These are phyloP conservation scores for Psittacula cyanocephala DNA, from an alignment of 2,113 vertebrate genomes.

Conservation along the genomic window DNA sequence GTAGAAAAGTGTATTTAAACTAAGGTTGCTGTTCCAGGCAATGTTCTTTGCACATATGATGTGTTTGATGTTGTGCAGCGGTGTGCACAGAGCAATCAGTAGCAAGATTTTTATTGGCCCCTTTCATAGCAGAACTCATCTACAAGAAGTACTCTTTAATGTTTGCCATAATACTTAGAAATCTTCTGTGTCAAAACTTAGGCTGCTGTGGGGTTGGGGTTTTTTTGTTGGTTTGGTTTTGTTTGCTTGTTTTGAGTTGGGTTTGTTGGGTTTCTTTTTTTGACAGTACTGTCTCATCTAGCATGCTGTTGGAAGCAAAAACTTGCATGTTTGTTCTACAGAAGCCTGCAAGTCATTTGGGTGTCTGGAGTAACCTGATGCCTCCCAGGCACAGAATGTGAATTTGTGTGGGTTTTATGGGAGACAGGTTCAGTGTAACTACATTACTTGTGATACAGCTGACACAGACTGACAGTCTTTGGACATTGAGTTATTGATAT, in stretches of 20 bases:
- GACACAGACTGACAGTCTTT: background rate
- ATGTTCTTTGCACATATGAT: background rate
- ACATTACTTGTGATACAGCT: background rate
- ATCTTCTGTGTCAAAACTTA: background rate
- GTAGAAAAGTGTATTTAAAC: background rate
- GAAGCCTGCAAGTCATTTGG: background rate
- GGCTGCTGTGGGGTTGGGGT: background rate
- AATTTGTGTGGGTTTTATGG: background rate
- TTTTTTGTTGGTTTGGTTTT: background rate
- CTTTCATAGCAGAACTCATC: background rate
- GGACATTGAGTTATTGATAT: background rate
- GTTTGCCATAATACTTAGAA: background rate
- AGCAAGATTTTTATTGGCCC: background rate
- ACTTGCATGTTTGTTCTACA: background rate
- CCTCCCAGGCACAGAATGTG: background rate
- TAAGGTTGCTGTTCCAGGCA: background rate
- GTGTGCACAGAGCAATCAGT: background rate
- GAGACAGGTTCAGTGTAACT: background rate
- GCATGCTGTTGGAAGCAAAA: background rate
- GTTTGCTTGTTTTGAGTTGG: background rate
- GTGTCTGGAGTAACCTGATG: background rate
- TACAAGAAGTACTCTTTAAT: background rate
- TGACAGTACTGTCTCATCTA: background rate
- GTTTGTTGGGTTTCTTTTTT: background rate
- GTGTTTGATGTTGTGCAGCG: background rate